A percentile compares a stretch with the other conserved stretches of the same genome.
Conservation (phyloP, 2,113 vertebrate species). For the Atlantisia rogersi region DNA sequence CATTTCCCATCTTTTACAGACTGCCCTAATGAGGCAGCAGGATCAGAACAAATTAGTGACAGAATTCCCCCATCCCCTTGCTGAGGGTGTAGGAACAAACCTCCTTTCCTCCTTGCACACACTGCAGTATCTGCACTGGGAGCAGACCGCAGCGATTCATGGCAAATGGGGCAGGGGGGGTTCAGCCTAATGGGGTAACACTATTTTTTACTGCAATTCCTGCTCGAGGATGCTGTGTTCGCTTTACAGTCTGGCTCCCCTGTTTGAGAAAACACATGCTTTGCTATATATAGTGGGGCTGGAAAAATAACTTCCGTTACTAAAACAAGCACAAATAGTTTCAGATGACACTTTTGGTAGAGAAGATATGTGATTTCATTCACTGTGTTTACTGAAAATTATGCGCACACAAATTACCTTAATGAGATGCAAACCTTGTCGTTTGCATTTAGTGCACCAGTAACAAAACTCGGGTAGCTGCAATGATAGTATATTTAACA, state of each 20-base stretch:
- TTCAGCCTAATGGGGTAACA: neutral
- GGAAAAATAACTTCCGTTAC: slow-evolving; percentile 37
- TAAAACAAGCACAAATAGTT: slow-evolving; percentile 52
- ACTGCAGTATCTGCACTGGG: neutral
- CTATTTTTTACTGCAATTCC: neutral
- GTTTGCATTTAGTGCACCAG: slow-evolving; percentile 31
- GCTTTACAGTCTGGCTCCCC: neutral
- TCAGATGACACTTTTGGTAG: slow-evolving; percentile 48
- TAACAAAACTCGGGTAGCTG: slow-evolving; percentile 32
- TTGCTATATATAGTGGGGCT: slow-evolving; percentile 24
- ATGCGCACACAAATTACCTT: slow-evolving; percentile 68
- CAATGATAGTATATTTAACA: slow-evolving; percentile 55
- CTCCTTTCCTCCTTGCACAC: neutral
- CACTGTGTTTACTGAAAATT: slow-evolving; percentile 65
- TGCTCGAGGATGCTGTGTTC: neutral
- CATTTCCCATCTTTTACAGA: slow-evolving; percentile 14
- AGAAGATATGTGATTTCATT: slow-evolving; percentile 51
- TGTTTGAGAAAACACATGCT: slow-evolving; percentile 20
- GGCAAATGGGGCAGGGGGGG: neutral
- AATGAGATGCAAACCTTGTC: slow-evolving; percentile 66
- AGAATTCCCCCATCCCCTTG: slow-evolving; percentile 20
- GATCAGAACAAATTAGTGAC: slow-evolving; percentile 70
- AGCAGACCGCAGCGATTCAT: neutral
- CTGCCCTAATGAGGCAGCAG: slow-evolving; percentile 62
- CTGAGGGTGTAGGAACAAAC: neutral